Conservation (phyloP, 2,888 invertebrate species). For the Colostygia pectinataria region DNA sequence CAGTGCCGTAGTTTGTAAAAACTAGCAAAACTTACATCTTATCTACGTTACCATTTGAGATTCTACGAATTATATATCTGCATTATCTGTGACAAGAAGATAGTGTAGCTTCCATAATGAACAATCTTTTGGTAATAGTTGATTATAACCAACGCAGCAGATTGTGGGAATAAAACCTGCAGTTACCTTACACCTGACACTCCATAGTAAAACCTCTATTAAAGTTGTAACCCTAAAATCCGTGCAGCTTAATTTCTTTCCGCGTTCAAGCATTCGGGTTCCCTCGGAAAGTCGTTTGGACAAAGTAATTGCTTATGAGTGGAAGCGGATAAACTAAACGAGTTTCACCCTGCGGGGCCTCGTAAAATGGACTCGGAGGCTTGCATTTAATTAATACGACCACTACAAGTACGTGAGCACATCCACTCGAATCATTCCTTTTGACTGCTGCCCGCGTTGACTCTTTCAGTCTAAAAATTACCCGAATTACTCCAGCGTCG, state of each 20-base stretch:
- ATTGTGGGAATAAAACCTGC: constrained; percentile 21
- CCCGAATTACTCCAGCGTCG: constrained; percentile 51
- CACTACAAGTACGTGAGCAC: constrained; percentile 71
- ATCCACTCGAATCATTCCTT: constrained; percentile 68
- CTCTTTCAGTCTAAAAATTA: constrained; percentile 61
- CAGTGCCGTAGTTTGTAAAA: no score
- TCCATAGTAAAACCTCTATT: constrained; percentile 45
- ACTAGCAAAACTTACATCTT: no score
- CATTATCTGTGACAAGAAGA: no score
- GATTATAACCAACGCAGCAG: constrained; percentile 22
- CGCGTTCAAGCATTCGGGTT: constrained; percentile 65
- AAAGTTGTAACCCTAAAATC: constrained; percentile 65
- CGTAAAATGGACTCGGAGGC: constrained; percentile 78
- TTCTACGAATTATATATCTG: no score
- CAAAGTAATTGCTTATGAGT: constrained; percentile 81
- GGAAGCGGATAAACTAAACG: constrained; percentile 78
- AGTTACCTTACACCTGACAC: constrained; percentile 40
- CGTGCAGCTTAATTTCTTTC: constrained; percentile 73
- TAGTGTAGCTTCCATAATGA: no score
- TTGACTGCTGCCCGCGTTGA: constrained; percentile 68
- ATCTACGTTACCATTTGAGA: no score
- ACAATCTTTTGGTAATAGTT: constrained; percentile 1
- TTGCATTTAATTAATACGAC: constrained; percentile 81
- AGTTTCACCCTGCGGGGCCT: constrained; percentile 69
- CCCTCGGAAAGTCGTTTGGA: constrained; percentile 71